These are phyloP conservation scores for Allacma fusca DNA, from an alignment of 2,888 invertebrate species.

Conservation along the genomic window DNA sequence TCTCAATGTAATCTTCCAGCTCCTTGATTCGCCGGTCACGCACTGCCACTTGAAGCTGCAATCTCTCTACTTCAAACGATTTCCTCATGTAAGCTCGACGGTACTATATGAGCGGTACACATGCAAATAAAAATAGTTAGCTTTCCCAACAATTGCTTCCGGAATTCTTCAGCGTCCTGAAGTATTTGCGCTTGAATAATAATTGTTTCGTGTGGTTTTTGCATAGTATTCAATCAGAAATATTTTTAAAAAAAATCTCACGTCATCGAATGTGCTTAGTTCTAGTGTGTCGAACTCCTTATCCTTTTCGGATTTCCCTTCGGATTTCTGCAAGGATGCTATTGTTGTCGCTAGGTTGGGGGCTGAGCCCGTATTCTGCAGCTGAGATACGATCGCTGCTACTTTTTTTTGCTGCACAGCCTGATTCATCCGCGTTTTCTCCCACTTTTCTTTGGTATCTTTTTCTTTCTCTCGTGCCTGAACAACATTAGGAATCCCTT, in stretches of 20 bases:
- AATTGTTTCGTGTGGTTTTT: too few relatives aligned
- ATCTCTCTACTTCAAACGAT: constrained; percentile 78
- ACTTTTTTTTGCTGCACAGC: constrained; percentile 60
- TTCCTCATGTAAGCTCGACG: constrained; percentile 79
- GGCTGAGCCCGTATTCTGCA: constrained; percentile 56
- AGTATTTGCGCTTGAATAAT: too few relatives aligned
- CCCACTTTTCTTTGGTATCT: constrained; percentile 60
- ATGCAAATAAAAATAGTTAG: constrained; percentile 28
- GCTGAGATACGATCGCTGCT: constrained; percentile 59
- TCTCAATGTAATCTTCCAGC: constrained; percentile 73
- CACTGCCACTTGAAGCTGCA: constrained; percentile 78
- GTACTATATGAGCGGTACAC: constrained; percentile 68
- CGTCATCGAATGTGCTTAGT: constrained; percentile 59
- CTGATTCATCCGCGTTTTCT: constrained; percentile 59
- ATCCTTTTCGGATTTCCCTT: constrained; percentile 55
- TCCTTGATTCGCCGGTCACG: constrained; percentile 83
- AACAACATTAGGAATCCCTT: background rate
- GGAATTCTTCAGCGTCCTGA: too few relatives aligned
- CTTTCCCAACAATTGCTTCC: too few relatives aligned
- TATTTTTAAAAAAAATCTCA: constrained; percentile 49
- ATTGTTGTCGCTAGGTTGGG: constrained; percentile 50
- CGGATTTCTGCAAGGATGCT: constrained; percentile 43
- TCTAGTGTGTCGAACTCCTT: constrained; percentile 54
- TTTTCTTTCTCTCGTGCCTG: constrained; percentile 53
- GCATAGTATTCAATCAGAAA: too few relatives aligned